These are phyloP conservation scores for Heteronetta atricapilla DNA, from an alignment of 2,113 vertebrate species.

Conservation along the genomic window DNA sequence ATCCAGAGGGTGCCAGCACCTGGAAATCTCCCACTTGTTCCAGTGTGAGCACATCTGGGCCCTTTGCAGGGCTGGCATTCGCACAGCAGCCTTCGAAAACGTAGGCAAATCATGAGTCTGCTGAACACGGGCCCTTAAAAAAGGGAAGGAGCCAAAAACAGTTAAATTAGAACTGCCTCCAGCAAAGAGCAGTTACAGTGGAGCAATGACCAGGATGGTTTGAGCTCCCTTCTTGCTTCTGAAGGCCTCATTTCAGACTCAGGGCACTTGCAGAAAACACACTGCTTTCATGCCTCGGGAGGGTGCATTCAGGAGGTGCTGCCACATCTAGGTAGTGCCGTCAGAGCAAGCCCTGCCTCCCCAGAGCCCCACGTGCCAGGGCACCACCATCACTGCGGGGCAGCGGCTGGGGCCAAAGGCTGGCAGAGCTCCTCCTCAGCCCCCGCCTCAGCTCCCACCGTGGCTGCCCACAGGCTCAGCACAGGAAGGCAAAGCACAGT, in stretches of 20 bases:
- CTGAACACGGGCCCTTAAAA: background rate
- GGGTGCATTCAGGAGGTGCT: fast-evolving
- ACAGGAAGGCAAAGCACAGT: background rate
- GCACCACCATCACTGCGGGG: background rate
- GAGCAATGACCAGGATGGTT: too few relatives aligned
- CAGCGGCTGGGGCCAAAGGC: background rate
- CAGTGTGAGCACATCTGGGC: background rate
- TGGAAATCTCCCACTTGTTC: background rate
- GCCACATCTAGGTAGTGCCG: fast-evolving
- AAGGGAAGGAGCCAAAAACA: background rate
- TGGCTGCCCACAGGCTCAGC: slow-evolving; percentile 3
- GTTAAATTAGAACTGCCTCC: background rate
- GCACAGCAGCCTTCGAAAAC: background rate
- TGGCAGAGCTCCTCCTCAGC: background rate
- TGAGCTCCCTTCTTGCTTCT: too few relatives aligned
- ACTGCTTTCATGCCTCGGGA: background rate
- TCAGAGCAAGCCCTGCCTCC: background rate
- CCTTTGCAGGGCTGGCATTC: background rate
- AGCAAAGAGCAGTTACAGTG: background rate
- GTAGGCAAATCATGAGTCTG: background rate
- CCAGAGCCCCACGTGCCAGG: fast-evolving
- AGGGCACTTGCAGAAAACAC: background rate
- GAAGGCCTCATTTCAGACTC: too few relatives aligned
- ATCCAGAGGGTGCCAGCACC: background rate
- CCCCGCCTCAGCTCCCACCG: background rate